phyloP scores from a whole-genome alignment of 2,113 vertebrate genomes.

The Upupa epops region DNA sequence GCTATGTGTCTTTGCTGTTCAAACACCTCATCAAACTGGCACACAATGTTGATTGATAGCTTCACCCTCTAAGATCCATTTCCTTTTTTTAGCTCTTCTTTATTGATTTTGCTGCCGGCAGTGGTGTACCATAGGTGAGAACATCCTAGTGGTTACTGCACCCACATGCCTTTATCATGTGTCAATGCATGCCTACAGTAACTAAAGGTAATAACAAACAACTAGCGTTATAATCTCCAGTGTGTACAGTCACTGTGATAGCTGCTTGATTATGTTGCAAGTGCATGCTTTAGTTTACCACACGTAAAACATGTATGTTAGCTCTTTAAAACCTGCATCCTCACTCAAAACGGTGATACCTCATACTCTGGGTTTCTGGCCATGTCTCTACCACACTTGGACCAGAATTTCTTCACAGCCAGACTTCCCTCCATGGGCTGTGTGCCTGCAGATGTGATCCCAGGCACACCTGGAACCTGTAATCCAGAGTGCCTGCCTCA shows the following conservation, averaged over 20 bases:
- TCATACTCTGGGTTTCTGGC: background rate
- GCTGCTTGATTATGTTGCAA: background rate
- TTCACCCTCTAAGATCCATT: background rate
- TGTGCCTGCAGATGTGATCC: background rate
- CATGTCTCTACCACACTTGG: fast-evolving
- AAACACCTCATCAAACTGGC: background rate
- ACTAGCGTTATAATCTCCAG: background rate
- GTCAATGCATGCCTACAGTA: background rate
- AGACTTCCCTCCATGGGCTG: background rate
- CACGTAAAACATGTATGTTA: fast-evolving
- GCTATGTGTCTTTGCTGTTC: background rate
- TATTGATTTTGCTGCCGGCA: background rate
- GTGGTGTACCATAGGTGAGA: background rate
- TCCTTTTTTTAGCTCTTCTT: background rate
- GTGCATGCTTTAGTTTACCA: background rate
- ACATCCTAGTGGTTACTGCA: background rate
- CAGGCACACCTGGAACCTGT: background rate
- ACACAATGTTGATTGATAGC: background rate
- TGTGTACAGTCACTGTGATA: background rate
- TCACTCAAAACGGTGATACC: background rate
- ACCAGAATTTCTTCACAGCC: background rate
- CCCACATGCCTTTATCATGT: background rate
- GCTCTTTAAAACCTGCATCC: background rate
- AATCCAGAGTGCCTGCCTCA: background rate
- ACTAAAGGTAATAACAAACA: background rate